phyloP scores from a whole-genome alignment of 2,113 vertebrate genomes.

The Pseudopodoces humilis region DNA sequence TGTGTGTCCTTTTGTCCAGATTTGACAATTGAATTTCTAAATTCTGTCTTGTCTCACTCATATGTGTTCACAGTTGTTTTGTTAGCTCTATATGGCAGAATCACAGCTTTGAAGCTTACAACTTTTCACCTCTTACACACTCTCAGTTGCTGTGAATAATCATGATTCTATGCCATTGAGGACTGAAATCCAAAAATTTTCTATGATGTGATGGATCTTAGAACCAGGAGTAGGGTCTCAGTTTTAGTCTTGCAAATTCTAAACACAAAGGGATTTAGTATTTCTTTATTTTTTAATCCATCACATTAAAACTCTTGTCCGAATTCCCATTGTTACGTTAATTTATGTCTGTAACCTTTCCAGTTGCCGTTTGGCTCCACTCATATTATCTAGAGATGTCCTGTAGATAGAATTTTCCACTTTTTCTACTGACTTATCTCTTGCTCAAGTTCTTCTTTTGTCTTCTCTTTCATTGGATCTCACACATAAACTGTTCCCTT shows the following conservation, averaged over 20 bases:
- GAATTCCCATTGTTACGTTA: rapidly evolving
- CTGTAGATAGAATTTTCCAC: neutral
- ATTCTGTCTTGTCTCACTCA: neutral
- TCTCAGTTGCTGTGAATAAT: neutral
- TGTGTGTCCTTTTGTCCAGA: neutral
- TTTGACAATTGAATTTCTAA: neutral
- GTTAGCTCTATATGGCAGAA: neutral
- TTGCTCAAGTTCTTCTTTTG: neutral
- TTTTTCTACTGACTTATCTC: neutral
- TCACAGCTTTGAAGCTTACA: neutral
- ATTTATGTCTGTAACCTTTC: neutral
- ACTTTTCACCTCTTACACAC: neutral
- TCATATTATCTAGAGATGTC: neutral
- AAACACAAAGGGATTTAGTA: neutral
- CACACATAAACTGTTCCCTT: neutral
- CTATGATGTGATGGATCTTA: neutral
- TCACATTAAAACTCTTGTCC: neutral
- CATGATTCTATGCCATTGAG: neutral
- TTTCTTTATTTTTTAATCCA: neutral
- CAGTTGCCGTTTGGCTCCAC: neutral
- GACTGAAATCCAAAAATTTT: neutral
- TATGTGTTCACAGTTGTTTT: neutral
- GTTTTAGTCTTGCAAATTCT: neutral
- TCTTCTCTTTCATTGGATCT: neutral
- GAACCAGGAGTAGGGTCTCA: neutral